Evolutionary conservation across 2,888 invertebrate genomes (phyloP), one percentile per base, ranked within the genome.

Genomic region (Julus scandinavius): DNA sequence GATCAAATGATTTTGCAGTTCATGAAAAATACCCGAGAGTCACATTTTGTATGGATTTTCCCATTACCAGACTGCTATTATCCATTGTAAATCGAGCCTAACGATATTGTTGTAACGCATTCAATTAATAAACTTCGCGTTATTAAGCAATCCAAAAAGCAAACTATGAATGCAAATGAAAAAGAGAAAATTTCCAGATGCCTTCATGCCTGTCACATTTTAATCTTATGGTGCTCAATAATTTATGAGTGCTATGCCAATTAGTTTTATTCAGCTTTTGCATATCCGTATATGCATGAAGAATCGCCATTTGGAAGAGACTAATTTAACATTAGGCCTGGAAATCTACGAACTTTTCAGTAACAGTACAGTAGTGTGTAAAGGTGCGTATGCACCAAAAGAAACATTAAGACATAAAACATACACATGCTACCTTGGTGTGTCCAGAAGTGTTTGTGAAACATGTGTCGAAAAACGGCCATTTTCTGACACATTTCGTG

Each of bases 11-110:
- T 72, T 72, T 72, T 72, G 9, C 72, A 72, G 72, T 72, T 72
- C 72, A 72, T 72, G 29, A 72, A 29, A 72, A 72, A 72, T 72
- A 29, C 72, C 72, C 72, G 20, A 9, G 72, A 20, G 72, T 72
- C 72, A 29, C 72, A 29, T 72, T 72, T 29, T 72, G 6, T 0
- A 29, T n/a, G 29, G 72, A 72, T 20, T 72, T 72, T 29, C 11
- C 72, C 72, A 72, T 72, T 72, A 72, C 72, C 29, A 7, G 9
- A n/a, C 72, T 72, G 9, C 5, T 9, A 29, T 72, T 2, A 72
- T 72, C 72, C 72, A 29, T 29, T 72, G 20, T 29, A 29, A 20
- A 72, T 29, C 72, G 29, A 72, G 72, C 72, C 29, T 72, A 63
- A 17, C n/a, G n/a, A 17, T n/a, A n/a, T 54, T 54, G n/a, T 29